Conservation (phyloP, 2,888 invertebrate species). For the Zaprionus bogoriensis region DNA sequence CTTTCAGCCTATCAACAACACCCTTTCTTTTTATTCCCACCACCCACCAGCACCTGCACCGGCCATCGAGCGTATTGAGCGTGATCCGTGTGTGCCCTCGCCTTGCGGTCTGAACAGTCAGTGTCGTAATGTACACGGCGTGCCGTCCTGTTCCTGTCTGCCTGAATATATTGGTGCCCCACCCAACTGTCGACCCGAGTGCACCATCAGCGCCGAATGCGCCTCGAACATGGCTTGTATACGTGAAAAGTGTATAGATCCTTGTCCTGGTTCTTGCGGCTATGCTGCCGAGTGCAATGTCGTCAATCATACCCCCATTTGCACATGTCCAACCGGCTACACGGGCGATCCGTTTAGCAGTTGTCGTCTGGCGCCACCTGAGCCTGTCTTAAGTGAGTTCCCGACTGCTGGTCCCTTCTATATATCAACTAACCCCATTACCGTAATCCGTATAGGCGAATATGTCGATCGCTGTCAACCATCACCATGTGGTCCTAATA, state of each 20-base stretch:
- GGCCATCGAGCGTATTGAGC: constrained; percentile 65
- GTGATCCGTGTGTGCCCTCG: constrained; percentile 87
- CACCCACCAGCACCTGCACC: constrained; percentile 75
- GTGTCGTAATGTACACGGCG: constrained; percentile 85
- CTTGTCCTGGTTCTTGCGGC: constrained; percentile 88
- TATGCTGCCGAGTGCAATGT: constrained; percentile 85
- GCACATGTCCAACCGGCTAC: constrained; percentile 85
- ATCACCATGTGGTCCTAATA: constrained; percentile 87
- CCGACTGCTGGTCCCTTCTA: background rate
- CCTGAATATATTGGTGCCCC: constrained; percentile 86
- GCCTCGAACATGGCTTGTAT: constrained; percentile 87
- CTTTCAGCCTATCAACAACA: background rate
- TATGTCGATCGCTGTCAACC: constrained; percentile 86
- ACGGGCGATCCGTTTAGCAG: constrained; percentile 87
- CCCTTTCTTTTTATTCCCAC: background rate
- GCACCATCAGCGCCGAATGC: constrained; percentile 88
- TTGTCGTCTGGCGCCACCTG: constrained; percentile 80
- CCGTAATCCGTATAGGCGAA: too few relatives aligned
- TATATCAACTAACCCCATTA: background rate
- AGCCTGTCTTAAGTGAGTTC: constrained; percentile 71
- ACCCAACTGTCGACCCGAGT: constrained; percentile 88
- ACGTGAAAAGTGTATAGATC: constrained; percentile 86
- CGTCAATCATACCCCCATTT: constrained; percentile 86
- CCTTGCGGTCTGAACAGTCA: constrained; percentile 87
- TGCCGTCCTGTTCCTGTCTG: constrained; percentile 86